A percentile compares a stretch with the other conserved stretches of the same genome.
Conservation (phyloP, 2,888 invertebrate species). For the Diploptera punctata region DNA sequence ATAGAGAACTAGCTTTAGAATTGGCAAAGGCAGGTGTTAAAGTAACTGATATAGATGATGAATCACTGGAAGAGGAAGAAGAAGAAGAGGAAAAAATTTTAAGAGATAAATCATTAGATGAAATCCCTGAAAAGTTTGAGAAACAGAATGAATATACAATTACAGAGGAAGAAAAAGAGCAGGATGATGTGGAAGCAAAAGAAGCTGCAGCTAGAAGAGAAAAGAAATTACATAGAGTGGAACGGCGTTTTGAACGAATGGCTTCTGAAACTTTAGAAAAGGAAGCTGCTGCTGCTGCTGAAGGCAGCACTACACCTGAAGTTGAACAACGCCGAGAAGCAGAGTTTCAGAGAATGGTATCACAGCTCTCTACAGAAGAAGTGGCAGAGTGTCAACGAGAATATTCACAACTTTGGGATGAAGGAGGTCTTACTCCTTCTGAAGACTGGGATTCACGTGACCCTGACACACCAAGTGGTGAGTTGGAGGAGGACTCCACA, state of each 20-base stretch:
- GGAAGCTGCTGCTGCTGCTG: conserved; percentile 49
- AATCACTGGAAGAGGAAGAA: conserved; percentile 48
- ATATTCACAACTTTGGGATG: conserved; percentile 58
- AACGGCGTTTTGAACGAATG: conserved; percentile 60
- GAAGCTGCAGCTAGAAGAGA: conserved; percentile 48
- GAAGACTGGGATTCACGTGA: conserved; percentile 46
- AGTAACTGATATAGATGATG: conserved; percentile 30
- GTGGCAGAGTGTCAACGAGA: conserved; percentile 59
- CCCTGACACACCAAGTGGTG: conserved; percentile 45
- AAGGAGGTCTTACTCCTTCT: conserved; percentile 46
- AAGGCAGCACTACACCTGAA: conserved; percentile 51
- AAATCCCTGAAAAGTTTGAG: conserved; percentile 48
- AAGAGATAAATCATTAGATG: conserved; percentile 44
- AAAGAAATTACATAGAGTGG: conserved; percentile 56
- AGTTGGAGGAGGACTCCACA: conserved; percentile 53
- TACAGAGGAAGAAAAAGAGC: conserved; percentile 30
- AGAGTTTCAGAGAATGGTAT: conserved; percentile 58
- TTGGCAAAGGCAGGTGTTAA: neutral
- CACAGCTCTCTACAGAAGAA: conserved; percentile 60
- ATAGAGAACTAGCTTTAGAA: conserved; percentile 19
- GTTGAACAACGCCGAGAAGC: conserved; percentile 53
- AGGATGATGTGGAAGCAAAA: neutral
- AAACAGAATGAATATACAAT: neutral
- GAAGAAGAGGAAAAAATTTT: conserved; percentile 43
- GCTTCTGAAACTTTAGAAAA: conserved; percentile 57